phyloP scores from a whole-genome alignment of 2,797 vertebrate genomes.

The Tapirus indicus region DNA sequence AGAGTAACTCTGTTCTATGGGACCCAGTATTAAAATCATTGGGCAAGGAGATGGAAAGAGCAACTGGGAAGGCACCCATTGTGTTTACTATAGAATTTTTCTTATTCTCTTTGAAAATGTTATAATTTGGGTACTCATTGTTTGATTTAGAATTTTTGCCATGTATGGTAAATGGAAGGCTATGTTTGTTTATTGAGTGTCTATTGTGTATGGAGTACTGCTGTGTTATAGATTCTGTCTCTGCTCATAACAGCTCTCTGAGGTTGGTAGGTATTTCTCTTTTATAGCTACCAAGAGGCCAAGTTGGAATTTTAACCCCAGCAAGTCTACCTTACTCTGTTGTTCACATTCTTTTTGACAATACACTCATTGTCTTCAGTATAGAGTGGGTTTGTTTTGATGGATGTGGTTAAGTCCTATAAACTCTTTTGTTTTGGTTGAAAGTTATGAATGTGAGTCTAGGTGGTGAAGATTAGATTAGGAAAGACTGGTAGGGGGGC shows the following conservation, averaged over 20 bases:
- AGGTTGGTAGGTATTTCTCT: not conserved
- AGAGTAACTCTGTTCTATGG: not conserved
- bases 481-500: not conserved
- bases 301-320: not conserved
- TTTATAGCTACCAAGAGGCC: not conserved
- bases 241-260: not conserved
- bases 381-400: not conserved
- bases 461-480: not conserved
- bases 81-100: not conserved
- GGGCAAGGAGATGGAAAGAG: not conserved
- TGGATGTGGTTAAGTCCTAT: not conserved
- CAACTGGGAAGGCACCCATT: not conserved
- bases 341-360: not conserved
- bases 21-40: not conserved
- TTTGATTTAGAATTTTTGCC: not conserved
- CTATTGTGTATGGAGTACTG: not conserved
- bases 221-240: not conserved
- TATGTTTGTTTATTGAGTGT: not conserved
- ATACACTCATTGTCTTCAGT: not conserved
- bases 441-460: not conserved
- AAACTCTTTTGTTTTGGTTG: not conserved
- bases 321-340: not conserved
- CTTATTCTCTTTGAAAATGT: not conserved
- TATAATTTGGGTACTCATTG: not conserved
- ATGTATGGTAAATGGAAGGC: not conserved